Conservation (phyloP, 1,140 invertebrate genomes). For the Chymomyza costata region DNA sequence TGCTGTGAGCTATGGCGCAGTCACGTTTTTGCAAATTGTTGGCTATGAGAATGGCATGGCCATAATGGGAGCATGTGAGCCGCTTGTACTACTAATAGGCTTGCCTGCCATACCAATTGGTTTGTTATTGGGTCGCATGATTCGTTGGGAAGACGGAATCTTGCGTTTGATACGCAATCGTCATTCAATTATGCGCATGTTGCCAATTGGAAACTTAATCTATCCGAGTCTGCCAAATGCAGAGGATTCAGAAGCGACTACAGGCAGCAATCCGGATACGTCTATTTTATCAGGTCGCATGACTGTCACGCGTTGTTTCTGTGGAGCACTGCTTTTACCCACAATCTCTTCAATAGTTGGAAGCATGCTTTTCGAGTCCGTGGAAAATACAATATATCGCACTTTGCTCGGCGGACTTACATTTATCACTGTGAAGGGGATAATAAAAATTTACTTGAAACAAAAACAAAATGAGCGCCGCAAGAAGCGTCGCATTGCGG, state of each 20-base stretch:
- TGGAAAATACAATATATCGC: conserved; percentile 91
- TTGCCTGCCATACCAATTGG: conserved; percentile 94
- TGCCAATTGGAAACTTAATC: too few relatives aligned
- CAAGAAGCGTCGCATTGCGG: conserved; percentile 84
- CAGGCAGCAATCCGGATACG: conserved; percentile 69
- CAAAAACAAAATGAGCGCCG: conserved; percentile 91
- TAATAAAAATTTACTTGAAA: conserved; percentile 95
- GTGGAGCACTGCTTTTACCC: conserved; percentile 93
- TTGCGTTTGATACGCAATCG: conserved; percentile 81
- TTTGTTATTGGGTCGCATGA: conserved; percentile 90
- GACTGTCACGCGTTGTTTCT: conserved; percentile 91
- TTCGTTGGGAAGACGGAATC: conserved; percentile 96
- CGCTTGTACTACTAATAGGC: conserved; percentile 90
- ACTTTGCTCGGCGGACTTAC: conserved; percentile 93
- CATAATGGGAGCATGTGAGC: conserved; percentile 95
- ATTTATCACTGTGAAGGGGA: conserved; percentile 94
- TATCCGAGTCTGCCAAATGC: too few relatives aligned
- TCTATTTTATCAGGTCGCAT: conserved; percentile 84
- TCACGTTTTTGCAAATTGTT: conserved; percentile 96
- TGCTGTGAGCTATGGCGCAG: conserved; percentile 95
- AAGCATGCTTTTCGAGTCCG: conserved; percentile 90
- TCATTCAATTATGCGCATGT: conserved; percentile 82
- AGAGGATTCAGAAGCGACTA: not conserved
- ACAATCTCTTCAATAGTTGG: conserved; percentile 94
- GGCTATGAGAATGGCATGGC: conserved; percentile 93